A percentile compares a stretch with the other conserved stretches of the same genome.
Conservation (phyloP, 35 echinoderm and acorn worm genomes). For the Strongylocentrotus purpuratus region DNA sequence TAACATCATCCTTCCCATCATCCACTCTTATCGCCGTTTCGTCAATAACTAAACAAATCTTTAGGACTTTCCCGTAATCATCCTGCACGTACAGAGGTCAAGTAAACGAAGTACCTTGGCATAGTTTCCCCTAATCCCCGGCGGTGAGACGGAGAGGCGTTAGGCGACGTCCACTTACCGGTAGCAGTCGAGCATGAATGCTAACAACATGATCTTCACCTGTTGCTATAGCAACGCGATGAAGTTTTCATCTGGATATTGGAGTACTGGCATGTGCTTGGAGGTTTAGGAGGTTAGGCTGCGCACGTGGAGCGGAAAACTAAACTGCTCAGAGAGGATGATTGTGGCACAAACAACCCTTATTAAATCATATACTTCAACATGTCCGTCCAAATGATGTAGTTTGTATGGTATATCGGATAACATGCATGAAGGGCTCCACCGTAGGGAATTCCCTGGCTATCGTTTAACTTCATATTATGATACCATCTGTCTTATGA, state of each 20-base stretch:
- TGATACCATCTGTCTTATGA: not conserved
- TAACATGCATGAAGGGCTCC: not conserved
- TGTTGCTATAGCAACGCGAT: slow-evolving; percentile 1
- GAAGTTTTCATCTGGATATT: slow-evolving; percentile 11
- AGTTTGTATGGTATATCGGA: not conserved
- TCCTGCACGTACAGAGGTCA: not conserved
- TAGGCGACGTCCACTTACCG: not conserved
- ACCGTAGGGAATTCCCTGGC: not conserved
- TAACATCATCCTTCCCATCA: no score
- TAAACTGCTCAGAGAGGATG: not conserved
- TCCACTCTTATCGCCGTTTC: not conserved
- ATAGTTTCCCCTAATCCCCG: not conserved
- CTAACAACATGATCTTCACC: not conserved
- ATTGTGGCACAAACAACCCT: not conserved
- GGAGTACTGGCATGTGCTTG: not conserved
- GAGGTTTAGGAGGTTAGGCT: not conserved
- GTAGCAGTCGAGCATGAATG: not conserved
- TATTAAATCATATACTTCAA: not conserved
- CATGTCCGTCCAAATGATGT: not conserved
- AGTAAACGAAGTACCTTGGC: not conserved
- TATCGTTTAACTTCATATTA: not conserved
- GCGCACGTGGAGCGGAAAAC: not conserved
- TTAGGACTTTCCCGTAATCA: not conserved
- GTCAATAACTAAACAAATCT: not conserved
- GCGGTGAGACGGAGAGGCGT: not conserved